A percentile compares a stretch with the other conserved stretches of the same genome.
Evolutionary conservation across 2,797 vertebrate genomes (phyloP).

Genomic region (Bucorvus abyssinicus): DNA sequence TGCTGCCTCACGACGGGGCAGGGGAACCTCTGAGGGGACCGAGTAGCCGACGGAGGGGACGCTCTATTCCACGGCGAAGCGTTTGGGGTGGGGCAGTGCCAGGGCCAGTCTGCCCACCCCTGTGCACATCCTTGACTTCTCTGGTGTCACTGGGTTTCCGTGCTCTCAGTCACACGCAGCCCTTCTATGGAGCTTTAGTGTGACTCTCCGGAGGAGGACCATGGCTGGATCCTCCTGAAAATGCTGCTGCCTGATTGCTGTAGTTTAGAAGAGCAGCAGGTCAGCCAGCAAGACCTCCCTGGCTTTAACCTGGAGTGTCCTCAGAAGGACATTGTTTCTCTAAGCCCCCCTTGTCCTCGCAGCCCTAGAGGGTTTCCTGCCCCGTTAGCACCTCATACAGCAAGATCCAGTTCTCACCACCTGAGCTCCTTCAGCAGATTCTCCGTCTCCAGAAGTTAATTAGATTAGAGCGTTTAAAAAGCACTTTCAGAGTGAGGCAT

Average conservation of each 20-base stretch:
- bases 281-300: background rate
- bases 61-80: fast-evolving
- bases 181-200: background rate
- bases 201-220: background rate
- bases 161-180: background rate
- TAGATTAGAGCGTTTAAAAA: slow-evolving; percentile 18
- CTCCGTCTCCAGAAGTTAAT: slow-evolving; percentile 25
- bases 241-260: background rate
- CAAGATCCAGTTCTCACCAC: background rate
- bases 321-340: background rate
- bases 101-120: fast-evolving
- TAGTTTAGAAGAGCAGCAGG: background rate
- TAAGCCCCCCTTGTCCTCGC: background rate
- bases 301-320: background rate
- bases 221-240: background rate
- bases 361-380: background rate
- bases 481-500: background rate
- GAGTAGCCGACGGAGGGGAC: fast-evolving
- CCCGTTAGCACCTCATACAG: background rate
- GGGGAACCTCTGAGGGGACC: background rate
- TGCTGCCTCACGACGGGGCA: background rate
- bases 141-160: background rate
- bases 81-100: background rate
- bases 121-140: fast-evolving
- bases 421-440: background rate